Conservation (phyloP, 64 coral and sea anemone genomes). For the Montipora efflorescens region DNA sequence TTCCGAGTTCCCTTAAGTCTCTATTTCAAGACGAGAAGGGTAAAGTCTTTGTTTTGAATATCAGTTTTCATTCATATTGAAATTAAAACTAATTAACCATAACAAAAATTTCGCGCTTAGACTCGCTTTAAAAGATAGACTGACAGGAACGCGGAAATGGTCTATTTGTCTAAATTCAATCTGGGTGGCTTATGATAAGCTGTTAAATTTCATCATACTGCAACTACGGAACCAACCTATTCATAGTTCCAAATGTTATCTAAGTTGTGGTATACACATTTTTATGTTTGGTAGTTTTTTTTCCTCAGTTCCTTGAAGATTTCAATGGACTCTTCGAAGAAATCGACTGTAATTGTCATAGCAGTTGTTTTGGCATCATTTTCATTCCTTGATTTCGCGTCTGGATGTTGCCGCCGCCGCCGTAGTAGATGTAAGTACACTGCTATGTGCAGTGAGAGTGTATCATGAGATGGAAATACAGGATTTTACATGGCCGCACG, state of each 20-base stretch:
- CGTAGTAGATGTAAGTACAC: neutral
- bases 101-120: no score
- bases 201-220: neutral
- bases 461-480: neutral
- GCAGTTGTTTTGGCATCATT: neutral
- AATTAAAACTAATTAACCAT: no score
- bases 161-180: neutral
- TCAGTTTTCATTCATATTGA: no score
- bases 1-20: no score
- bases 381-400: neutral
- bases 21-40: no score
- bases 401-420: neutral
- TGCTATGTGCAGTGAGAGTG: neutral
- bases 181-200: neutral
- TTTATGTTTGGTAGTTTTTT: neutral
- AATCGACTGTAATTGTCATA: conserved; percentile 7
- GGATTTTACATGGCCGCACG: neutral
- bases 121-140: no score
- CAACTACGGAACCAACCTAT: neutral
- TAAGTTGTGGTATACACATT: neutral
- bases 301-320: neutral
- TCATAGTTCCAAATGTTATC: neutral
- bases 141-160: no score
- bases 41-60: no score
- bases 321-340: conserved; percentile 1